phyloP scores from a whole-genome alignment of 1,140 invertebrate species.

The Rhagoletis pomonella region DNA sequence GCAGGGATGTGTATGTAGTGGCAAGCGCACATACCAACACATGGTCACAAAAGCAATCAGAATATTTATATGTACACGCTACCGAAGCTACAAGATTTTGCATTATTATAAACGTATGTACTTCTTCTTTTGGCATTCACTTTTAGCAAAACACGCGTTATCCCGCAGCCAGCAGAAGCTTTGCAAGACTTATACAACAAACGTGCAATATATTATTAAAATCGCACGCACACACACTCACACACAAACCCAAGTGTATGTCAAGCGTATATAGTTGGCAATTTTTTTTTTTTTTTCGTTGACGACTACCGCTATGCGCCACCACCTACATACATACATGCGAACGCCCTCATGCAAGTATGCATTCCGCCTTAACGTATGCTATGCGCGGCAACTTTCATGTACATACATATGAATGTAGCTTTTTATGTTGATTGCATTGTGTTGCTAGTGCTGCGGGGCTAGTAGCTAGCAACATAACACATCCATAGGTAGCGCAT shows the following conservation, averaged over 20 bases:
- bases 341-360: neutral
- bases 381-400: neutral
- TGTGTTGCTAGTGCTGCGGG: neutral
- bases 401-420: neutral
- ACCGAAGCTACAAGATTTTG: constrained; percentile 17
- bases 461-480: neutral
- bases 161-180: constrained; percentile 11
- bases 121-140: constrained; percentile 2
- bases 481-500: neutral
- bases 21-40: neutral
- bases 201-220: constrained; percentile 38
- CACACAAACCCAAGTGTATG: neutral
- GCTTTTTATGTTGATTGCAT: constrained; percentile 36
- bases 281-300: no score
- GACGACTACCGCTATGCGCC: neutral
- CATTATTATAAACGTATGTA: constrained; percentile 19
- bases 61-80: neutral
- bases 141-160: constrained; percentile 25
- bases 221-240: neutral
- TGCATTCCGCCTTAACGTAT: neutral
- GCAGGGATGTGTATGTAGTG: neutral
- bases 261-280: no score
- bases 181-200: constrained; percentile 5
- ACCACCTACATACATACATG: neutral
- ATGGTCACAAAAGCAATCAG: constrained; percentile 49